These are phyloP conservation scores for Pteria penguin DNA, from an alignment of 2,888 invertebrate genomes.

Conservation along the genomic window DNA sequence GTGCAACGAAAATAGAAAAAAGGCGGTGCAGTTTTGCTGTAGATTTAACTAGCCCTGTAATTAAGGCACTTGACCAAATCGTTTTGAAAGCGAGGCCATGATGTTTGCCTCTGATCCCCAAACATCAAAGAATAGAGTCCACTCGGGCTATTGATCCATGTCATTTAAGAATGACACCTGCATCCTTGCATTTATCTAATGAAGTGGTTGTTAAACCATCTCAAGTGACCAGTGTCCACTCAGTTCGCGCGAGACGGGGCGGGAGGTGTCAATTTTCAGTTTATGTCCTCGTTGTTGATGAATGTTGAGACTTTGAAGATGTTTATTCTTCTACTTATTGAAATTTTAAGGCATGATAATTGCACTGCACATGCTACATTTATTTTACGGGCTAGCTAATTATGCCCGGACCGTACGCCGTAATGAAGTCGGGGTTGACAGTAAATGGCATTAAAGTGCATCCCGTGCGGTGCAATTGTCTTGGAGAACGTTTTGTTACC, in stretches of 20 bases:
- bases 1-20: neutral
- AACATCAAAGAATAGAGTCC: neutral
- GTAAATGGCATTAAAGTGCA: neutral
- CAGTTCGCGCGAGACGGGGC: neutral
- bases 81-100: neutral
- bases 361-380: neutral
- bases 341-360: slow-evolving; percentile 3
- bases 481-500: neutral
- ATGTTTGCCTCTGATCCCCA: neutral
- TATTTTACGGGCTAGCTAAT: neutral
- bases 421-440: neutral
- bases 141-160: neutral
- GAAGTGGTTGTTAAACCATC: slow-evolving; percentile 8
- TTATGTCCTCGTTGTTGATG: neutral
- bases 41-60: neutral
- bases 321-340: slow-evolving; percentile 6
- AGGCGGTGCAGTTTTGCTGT: neutral
- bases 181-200: neutral
- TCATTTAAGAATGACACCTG: slow-evolving; percentile 8
- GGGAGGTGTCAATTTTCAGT: neutral
- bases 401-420: neutral
- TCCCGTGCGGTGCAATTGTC: neutral
- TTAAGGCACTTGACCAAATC: neutral
- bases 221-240: slow-evolving; percentile 4
- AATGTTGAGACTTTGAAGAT: neutral